Evolutionary conservation across 2,888 invertebrate genomes (phyloP).

Genomic region (Scaptomyza reducta): DNA sequence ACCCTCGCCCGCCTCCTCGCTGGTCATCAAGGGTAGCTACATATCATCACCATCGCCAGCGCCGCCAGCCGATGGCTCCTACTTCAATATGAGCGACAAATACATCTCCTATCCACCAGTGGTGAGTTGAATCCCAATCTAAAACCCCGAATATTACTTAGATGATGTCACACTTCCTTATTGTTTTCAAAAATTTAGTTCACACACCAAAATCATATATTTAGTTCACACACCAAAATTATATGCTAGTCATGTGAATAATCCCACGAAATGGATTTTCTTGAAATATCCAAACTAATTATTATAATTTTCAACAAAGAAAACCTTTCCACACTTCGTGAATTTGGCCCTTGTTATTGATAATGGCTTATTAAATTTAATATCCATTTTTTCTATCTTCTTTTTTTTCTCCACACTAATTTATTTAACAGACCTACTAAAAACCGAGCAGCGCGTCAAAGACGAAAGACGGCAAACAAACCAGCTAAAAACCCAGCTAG

Average conservation of each 20-base stretch:
- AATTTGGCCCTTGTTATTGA: conserved; percentile 12
- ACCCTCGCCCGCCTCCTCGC: conserved; percentile 82
- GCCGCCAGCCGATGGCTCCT: conserved; percentile 82
- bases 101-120: conserved; percentile 83
- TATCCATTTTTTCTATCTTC: conserved; percentile 1
- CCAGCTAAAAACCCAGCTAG: conserved; percentile 64
- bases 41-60: conserved; percentile 83
- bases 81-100: conserved; percentile 83
- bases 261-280: neutral
- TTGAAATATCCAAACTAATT: neutral
- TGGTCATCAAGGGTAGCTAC: conserved; percentile 83
- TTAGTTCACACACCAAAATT: neutral
- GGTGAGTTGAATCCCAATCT: conserved; percentile 62
- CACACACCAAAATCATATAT: neutral
- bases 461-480: conserved; percentile 46
- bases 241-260: conserved; percentile 2
- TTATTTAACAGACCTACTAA: conserved; percentile 64
- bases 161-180: neutral
- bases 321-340: conserved; percentile 9
- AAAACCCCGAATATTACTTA: neutral
- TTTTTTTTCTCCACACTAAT: conserved; percentile 18
- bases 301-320: conserved; percentile 2
- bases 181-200: neutral
- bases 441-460: conserved; percentile 51
- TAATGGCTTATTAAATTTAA: conserved; percentile 43